These are phyloP conservation scores for Xiphophorus couchianus DNA, from an alignment of 2,113 vertebrate genomes.

Conservation along the genomic window DNA sequence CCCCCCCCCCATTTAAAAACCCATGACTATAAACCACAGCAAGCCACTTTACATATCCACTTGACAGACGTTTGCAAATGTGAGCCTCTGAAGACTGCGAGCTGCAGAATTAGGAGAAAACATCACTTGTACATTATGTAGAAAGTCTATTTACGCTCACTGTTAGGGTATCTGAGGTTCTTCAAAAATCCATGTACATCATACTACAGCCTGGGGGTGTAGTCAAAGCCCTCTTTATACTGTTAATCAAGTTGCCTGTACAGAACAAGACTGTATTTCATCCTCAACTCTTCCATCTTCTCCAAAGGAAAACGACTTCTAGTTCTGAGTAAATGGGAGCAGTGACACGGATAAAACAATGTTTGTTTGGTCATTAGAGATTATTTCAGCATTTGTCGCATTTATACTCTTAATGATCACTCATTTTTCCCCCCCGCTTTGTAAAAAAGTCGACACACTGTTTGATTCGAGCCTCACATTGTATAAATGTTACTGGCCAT, in stretches of 20 bases:
- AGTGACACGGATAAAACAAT: neutral
- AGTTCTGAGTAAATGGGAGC: conserved; percentile 11
- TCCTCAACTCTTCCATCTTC: conserved; percentile 8
- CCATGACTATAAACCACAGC: conserved; percentile 35
- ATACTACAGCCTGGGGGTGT: conserved; percentile 41
- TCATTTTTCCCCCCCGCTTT: neutral
- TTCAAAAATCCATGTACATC: conserved; percentile 33
- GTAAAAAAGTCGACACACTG: neutral
- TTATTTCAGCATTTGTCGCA: conserved; percentile 24
- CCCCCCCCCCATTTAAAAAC: conserved; percentile 25
- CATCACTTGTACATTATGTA: conserved; percentile 30
- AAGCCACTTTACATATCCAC: conserved; percentile 38
- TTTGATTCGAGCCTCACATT: neutral
- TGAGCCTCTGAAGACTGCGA: conserved; percentile 18
- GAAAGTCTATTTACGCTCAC: conserved; percentile 41
- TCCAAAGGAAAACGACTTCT: conserved; percentile 10
- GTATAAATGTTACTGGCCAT: neutral
- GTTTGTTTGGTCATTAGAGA: conserved; percentile 5
- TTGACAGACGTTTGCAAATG: conserved; percentile 39
- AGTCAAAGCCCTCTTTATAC: conserved; percentile 47
- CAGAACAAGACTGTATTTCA: conserved; percentile 27
- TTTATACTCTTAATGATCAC: neutral
- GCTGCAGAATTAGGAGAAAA: conserved; percentile 25
- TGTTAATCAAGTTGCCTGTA: conserved; percentile 38
- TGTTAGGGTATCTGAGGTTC: conserved; percentile 39